These are phyloP conservation scores for Druon quercuslanigerum DNA, from an alignment of 1,140 invertebrate species.

Conservation along the genomic window DNA sequence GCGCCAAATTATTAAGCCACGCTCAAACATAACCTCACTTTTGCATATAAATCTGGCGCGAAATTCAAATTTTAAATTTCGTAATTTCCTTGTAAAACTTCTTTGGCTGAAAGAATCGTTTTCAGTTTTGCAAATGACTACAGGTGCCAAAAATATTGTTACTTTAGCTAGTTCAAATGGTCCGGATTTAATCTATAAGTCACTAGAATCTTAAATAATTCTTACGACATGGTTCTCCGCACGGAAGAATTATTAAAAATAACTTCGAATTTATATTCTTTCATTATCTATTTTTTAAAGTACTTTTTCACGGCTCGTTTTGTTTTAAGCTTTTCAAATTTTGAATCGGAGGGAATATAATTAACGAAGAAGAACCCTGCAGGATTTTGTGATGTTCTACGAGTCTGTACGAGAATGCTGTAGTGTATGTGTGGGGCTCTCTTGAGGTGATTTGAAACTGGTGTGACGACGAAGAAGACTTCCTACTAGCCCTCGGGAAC, in stretches of 20 bases:
- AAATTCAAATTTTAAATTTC: too few species aligned
- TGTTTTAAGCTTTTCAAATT: constrained; percentile 39
- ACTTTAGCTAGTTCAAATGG: too few species aligned
- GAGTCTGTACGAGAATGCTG: constrained; percentile 74
- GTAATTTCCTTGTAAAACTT: too few species aligned
- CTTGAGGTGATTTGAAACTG: constrained; percentile 76
- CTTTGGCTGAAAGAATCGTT: too few species aligned
- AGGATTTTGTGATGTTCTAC: constrained; percentile 53
- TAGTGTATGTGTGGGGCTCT: constrained; percentile 71
- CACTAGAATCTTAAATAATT: too few species aligned
- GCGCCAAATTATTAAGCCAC: too few species aligned
- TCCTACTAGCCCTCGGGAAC: constrained; percentile 72
- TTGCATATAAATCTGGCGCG: too few species aligned
- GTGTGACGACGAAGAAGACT: constrained; percentile 75
- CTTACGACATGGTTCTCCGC: constrained; percentile 6
- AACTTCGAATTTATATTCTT: too few species aligned
- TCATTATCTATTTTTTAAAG: background rate
- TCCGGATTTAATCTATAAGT: too few species aligned
- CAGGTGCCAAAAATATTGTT: too few species aligned
- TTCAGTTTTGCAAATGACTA: too few species aligned
- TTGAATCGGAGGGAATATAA: constrained; percentile 11
- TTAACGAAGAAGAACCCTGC: constrained; percentile 36
- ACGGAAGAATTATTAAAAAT: background rate
- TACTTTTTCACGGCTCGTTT: background rate
- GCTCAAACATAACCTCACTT: too few species aligned